A percentile compares a stretch with the other conserved stretches of the same genome.
phyloP scores from a whole-genome alignment of 2,113 vertebrate genomes.

The Tragelaphus scriptus region DNA sequence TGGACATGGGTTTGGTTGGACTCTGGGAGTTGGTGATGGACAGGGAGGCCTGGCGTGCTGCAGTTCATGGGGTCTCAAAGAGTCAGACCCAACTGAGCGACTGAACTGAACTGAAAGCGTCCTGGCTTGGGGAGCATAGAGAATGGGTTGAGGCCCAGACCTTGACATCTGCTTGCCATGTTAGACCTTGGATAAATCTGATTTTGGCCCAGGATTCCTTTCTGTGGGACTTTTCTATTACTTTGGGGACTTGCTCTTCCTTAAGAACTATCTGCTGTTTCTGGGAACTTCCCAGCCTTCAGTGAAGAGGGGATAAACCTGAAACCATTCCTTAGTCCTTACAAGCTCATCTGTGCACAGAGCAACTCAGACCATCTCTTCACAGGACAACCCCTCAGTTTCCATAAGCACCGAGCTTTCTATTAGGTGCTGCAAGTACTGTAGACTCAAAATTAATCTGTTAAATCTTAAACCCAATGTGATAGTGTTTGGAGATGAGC shows the following conservation, averaged over 20 bases:
- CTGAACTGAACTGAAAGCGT: too few species aligned
- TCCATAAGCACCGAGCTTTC: background rate
- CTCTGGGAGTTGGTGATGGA: too few species aligned
- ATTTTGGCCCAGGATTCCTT: background rate
- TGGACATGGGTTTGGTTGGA: too few species aligned
- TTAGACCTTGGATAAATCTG: background rate
- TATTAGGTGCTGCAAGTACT: background rate
- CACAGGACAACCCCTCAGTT: too few species aligned
- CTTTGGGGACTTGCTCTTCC: background rate
- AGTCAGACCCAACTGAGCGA: fast-evolving
- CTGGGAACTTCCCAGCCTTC: background rate
- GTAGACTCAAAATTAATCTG: background rate
- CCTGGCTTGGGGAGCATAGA: background rate
- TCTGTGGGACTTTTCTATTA: background rate
- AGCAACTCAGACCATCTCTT: background rate
- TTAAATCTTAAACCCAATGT: background rate
- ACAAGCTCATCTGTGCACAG: background rate
- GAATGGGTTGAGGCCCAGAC: background rate
- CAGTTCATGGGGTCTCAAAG: too few species aligned
- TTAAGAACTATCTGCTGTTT: background rate
- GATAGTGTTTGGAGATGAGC: background rate
- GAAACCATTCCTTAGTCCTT: background rate
- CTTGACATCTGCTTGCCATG: background rate
- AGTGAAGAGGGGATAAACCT: background rate
- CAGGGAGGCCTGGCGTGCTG: too few species aligned